phyloP scores from a whole-genome alignment of 1,140 invertebrate genomes.

The Anoplophora glabripennis region DNA sequence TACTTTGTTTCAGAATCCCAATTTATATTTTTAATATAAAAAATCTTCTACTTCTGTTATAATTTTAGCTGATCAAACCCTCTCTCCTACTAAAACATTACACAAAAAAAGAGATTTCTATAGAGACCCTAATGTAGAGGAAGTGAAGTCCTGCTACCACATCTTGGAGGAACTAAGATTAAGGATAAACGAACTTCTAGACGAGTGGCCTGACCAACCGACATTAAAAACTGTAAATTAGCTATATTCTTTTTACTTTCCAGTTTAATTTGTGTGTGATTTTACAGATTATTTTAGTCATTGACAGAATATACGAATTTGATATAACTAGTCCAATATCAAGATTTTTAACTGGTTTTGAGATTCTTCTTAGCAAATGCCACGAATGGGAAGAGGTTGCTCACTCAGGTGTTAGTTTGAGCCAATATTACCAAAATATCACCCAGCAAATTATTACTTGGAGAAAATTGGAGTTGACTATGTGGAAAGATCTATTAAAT shows the following conservation, averaged over 20 bases:
- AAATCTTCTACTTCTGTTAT: neutral
- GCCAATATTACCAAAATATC: constrained; percentile 65
- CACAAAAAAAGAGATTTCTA: constrained; percentile 74
- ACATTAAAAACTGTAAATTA: constrained; percentile 69
- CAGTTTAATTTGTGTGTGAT: neutral
- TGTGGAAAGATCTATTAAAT: constrained; percentile 79
- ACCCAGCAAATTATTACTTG: constrained; percentile 83
- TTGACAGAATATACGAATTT: constrained; percentile 75
- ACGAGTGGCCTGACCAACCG: constrained; percentile 89
- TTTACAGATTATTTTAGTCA: constrained; percentile 53
- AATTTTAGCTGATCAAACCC: constrained; percentile 18
- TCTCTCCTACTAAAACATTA: constrained; percentile 22
- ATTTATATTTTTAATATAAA: neutral
- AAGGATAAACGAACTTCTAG: constrained; percentile 65
- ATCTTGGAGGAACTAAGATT: constrained; percentile 64
- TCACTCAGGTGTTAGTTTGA: constrained; percentile 79
- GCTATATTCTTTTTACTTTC: constrained; percentile 1
- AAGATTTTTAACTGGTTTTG: constrained; percentile 86
- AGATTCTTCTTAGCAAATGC: constrained; percentile 79
- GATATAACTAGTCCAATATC: constrained; percentile 78
- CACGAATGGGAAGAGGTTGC: constrained; percentile 92
- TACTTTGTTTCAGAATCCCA: no score
- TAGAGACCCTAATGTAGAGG: constrained; percentile 74
- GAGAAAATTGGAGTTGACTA: constrained; percentile 86
- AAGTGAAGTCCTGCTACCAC: constrained; percentile 69